Conservation (phyloP, 2,888 invertebrate species). For the Luffia ferchaultella region DNA sequence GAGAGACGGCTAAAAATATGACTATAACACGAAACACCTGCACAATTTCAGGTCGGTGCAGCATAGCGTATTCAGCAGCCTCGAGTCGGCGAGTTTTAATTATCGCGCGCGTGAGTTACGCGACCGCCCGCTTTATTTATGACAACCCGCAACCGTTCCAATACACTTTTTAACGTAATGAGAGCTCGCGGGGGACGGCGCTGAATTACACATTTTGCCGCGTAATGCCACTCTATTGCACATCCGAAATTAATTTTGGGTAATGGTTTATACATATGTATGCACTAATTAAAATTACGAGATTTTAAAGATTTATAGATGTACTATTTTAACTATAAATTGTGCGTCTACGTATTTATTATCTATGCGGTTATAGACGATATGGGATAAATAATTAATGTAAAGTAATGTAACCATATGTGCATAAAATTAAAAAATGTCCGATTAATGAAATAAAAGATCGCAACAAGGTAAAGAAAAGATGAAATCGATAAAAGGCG, state of each 20-base stretch:
- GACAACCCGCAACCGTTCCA: conserved; percentile 51
- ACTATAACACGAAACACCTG: not conserved
- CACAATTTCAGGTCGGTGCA: not conserved
- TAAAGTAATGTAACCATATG: too few relatives aligned
- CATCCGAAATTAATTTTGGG: not conserved
- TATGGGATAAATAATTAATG: too few relatives aligned
- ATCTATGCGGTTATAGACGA: too few relatives aligned
- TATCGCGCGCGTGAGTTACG: conserved; percentile 62
- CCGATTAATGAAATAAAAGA: too few relatives aligned
- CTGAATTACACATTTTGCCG: not conserved
- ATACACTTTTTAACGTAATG: conserved; percentile 67
- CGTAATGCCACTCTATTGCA: not conserved
- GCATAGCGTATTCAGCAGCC: conserved; percentile 33
- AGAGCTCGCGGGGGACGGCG: conserved; percentile 30
- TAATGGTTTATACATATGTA: conserved; percentile 2
- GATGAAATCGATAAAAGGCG: not conserved
- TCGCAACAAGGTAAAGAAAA: too few relatives aligned
- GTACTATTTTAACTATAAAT: too few relatives aligned
- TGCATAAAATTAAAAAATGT: too few relatives aligned
- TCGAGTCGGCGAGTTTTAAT: conserved; percentile 64
- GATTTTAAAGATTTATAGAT: too few relatives aligned
- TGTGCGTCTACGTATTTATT: too few relatives aligned
- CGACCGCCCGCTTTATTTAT: conserved; percentile 67
- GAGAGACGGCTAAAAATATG: not conserved
- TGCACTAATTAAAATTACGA: too few relatives aligned